These are phyloP conservation scores for Ctenosaura bakeri DNA, from an alignment of 2,797 vertebrate species.

Conservation along the genomic window DNA sequence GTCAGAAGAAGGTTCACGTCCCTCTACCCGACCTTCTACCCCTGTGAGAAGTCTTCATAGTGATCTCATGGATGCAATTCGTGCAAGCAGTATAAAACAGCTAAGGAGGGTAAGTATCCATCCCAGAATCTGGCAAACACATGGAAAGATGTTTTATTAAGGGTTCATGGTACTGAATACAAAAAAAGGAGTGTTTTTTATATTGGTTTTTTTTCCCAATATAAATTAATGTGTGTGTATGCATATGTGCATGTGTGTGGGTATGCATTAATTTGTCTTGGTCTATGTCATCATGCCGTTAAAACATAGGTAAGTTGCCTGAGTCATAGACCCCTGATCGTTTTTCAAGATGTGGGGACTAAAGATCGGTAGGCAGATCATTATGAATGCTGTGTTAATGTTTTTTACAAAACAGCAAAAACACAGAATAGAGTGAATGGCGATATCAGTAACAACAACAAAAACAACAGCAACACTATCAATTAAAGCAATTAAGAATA, in stretches of 20 bases:
- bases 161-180: background rate
- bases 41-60: conserved; percentile 92
- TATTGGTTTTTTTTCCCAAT: background rate
- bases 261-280: background rate
- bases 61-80: conserved; percentile 95
- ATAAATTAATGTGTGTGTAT: background rate
- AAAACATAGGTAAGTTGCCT: too few relatives aligned
- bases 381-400: too few relatives aligned
- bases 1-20: conserved; percentile 87
- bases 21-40: conserved; percentile 88
- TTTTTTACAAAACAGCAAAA: too few relatives aligned
- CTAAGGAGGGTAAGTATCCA: conserved; percentile 86
- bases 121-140: background rate
- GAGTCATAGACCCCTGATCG: too few relatives aligned
- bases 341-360: too few relatives aligned
- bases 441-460: too few relatives aligned
- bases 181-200: background rate
- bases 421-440: too few relatives aligned
- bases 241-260: too few relatives aligned
- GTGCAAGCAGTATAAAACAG: conserved; percentile 85
- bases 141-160: background rate
- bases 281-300: background rate
- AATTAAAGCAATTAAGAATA: too few relatives aligned
- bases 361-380: too few relatives aligned
- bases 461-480: too few relatives aligned